Conservation (phyloP, 1,140 invertebrate species). For the Drosophila takahashii region DNA sequence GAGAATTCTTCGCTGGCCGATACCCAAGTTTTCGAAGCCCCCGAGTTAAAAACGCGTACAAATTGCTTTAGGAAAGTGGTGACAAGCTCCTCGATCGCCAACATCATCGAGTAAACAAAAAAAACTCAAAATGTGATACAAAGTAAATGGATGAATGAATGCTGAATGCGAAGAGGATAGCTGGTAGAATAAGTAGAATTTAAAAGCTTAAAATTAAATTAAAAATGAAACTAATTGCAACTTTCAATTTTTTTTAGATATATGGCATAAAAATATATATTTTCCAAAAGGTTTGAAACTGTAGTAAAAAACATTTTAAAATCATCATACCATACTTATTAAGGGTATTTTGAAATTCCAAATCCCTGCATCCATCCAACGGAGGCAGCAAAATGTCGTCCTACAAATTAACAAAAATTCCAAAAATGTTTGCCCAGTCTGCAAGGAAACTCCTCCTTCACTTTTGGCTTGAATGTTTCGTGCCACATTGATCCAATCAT, state of each 20-base stretch:
- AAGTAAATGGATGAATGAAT: constrained; percentile 52
- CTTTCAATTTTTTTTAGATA: too few relatives aligned
- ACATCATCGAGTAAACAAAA: constrained; percentile 27
- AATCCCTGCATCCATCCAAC: constrained; percentile 20
- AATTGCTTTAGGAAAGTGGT: constrained; percentile 79
- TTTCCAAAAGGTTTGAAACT: too few relatives aligned
- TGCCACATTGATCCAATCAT: constrained; percentile 72
- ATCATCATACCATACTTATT: not conserved
- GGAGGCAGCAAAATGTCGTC: constrained; percentile 74
- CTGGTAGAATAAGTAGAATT: not conserved
- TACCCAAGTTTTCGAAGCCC: constrained; percentile 57
- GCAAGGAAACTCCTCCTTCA: constrained; percentile 46
- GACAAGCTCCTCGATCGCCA: constrained; percentile 64
- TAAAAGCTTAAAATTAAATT: too few relatives aligned
- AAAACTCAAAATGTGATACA: constrained; percentile 38
- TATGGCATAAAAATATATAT: too few relatives aligned
- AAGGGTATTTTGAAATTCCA: constrained; percentile 17
- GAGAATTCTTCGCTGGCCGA: constrained; percentile 60
- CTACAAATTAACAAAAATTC: constrained; percentile 83
- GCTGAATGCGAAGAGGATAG: not conserved
- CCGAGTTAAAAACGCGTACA: constrained; percentile 69
- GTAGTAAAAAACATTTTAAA: too few relatives aligned
- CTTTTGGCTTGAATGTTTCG: constrained; percentile 27
- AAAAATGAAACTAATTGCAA: too few relatives aligned
- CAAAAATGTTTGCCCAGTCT: constrained; percentile 61